phyloP scores from a whole-genome alignment of 2,888 invertebrate genomes.

The Sphaerophoria taeniata region DNA sequence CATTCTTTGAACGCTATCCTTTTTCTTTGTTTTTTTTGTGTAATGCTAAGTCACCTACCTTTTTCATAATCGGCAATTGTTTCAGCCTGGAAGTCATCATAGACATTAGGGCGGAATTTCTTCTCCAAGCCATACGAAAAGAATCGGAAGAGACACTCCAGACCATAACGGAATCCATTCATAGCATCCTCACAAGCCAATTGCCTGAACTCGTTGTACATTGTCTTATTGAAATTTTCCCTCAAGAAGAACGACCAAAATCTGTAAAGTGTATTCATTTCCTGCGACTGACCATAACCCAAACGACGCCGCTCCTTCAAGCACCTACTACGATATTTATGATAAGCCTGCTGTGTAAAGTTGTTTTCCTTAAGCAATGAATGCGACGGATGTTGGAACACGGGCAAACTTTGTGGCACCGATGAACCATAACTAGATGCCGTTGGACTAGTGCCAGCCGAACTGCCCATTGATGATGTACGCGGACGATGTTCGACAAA shows the following conservation, averaged over 20 bases:
- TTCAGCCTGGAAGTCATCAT: slow-evolving; percentile 97
- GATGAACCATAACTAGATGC: slow-evolving; percentile 91
- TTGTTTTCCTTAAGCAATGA: slow-evolving; percentile 97
- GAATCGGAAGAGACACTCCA: slow-evolving; percentile 97
- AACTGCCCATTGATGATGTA: slow-evolving; percentile 92
- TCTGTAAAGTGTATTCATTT: slow-evolving; percentile 99
- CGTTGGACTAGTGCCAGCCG: slow-evolving; percentile 90
- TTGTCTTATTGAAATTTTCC: slow-evolving; percentile 98
- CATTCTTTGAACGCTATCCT: slow-evolving; percentile 5
- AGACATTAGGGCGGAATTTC: slow-evolving; percentile 97
- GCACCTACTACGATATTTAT: slow-evolving; percentile 97
- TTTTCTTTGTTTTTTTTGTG: background rate
- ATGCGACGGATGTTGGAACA: slow-evolving; percentile 98
- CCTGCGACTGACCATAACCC: slow-evolving; percentile 97
- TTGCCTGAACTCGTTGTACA: slow-evolving; percentile 97
- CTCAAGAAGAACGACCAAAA: slow-evolving; percentile 99
- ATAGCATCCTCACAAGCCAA: slow-evolving; percentile 97
- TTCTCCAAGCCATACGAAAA: slow-evolving; percentile 98
- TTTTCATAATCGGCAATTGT: slow-evolving; percentile 94
- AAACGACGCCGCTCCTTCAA: slow-evolving; percentile 94
- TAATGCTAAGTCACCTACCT: slow-evolving; percentile 84
- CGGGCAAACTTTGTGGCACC: slow-evolving; percentile 91
- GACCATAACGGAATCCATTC: slow-evolving; percentile 93
- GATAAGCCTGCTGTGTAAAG: slow-evolving; percentile 98
- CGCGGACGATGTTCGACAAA: slow-evolving; percentile 91